Base-by-base conservation (phyloP, 2,888 invertebrate species). In the Orchesella flavescens region DNA sequence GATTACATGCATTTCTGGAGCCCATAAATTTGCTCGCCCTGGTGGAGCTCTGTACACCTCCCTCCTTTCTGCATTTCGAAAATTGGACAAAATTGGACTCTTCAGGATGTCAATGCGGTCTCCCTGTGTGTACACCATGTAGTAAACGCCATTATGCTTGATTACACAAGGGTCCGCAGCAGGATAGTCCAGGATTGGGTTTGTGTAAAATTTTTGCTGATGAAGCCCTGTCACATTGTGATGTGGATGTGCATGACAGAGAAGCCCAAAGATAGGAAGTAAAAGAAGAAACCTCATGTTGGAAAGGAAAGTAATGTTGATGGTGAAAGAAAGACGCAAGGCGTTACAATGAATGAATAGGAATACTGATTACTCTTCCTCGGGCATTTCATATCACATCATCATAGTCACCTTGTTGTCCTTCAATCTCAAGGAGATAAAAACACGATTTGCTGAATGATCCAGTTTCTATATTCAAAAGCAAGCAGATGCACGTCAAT, bases 1-100 rank as follows among this genome's bases (percentile, higher is more conserved):
- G 17, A 88, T 83, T 0, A 49, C 49, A 55, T 88, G 87, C 0
- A 88, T 84, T 74, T 88, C 88, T 0, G 86, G 86, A 10, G 88
- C 88, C 88, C 88, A 88, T 0, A 88, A 77, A 69, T 88, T 86
- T 9, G 75, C 84, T 9, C 83, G 23, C 12, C 77, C 80, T 23
- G 84, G 73, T 1, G 87, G 88, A 44, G 85, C 81, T 7, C 43
- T 13, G 80, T 86, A 88, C 21, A 85, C 68, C 13, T 59, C 44
- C 44, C 59, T 24, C 10, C 83, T n/a, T 17, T 84, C 85, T 4
- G 84, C 87, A 34, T 57, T 65, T 0, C 88, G 82, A 76, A 87
- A 87, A 63, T 86, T 81, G 1, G 87, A 82, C 1, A 87, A 74
- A n/a, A 83, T 79, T 9, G 55, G 59, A 53, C 83, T 86, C 69